A percentile compares a stretch with the other conserved stretches of the same genome.
Conservation (phyloP, 2,797 vertebrate species). For the Sebastes hubbsi region DNA sequence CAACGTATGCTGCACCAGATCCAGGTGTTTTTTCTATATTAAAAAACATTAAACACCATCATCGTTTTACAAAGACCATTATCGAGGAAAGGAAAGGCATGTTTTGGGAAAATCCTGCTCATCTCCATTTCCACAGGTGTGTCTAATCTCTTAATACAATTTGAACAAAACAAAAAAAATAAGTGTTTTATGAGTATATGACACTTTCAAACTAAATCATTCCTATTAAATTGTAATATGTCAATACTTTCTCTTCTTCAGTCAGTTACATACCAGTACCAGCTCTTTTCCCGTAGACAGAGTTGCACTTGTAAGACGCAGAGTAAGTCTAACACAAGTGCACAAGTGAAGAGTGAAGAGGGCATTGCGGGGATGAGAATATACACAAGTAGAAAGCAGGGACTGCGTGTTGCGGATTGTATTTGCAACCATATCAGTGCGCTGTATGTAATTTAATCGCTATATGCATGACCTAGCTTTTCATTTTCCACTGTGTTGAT, state of each 20-base stretch:
- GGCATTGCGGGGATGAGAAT: neutral
- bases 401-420: neutral
- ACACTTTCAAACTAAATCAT: neutral
- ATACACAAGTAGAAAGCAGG: neutral
- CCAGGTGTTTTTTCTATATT: neutral
- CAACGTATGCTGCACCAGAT: neutral
- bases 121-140: neutral
- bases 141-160: neutral
- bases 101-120: neutral
- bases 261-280: neutral
- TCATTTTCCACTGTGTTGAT: constrained; percentile 13
- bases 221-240: neutral
- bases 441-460: constrained; percentile 33
- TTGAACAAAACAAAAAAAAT: neutral
- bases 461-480: constrained; percentile 54
- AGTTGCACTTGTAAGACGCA: neutral
- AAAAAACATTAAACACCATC: neutral
- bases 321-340: neutral
- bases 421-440: constrained; percentile 27
- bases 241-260: neutral
- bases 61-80: neutral
- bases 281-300: neutral
- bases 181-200: neutral
- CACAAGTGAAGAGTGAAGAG: neutral
- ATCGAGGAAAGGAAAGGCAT: neutral